Conservation (phyloP, 1,140 invertebrate genomes). For the Drosophila orosa region DNA sequence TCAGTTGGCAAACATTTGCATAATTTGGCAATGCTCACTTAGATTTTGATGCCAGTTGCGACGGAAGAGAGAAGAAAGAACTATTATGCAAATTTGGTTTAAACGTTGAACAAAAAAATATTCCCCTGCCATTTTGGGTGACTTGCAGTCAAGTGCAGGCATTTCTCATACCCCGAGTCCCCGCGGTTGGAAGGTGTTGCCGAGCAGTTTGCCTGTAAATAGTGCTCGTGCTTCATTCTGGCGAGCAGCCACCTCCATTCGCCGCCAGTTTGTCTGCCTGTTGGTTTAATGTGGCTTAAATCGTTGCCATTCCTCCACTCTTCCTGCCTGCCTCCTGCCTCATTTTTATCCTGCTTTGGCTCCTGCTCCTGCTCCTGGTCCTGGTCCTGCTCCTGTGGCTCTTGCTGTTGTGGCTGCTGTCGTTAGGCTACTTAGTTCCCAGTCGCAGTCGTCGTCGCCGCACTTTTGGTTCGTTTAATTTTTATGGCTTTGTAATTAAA, state of each 20-base stretch:
- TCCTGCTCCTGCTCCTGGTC: not conserved
- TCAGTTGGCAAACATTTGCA: constrained; percentile 69
- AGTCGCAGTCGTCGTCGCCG: constrained; percentile 36
- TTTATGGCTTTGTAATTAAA: constrained; percentile 74
- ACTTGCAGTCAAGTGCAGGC: constrained; percentile 62
- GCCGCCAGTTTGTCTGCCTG: constrained; percentile 59
- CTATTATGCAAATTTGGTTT: constrained; percentile 71
- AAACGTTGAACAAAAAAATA: constrained; percentile 60
- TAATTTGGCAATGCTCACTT: constrained; percentile 77
- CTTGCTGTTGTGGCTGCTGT: constrained; percentile 47
- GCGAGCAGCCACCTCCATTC: constrained; percentile 1
- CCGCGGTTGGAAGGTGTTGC: constrained; percentile 49
- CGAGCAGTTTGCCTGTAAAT: constrained; percentile 60
- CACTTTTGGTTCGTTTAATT: constrained; percentile 63
- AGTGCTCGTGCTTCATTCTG: constrained; percentile 14
- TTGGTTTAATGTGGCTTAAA: constrained; percentile 73
- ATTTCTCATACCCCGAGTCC: constrained; percentile 1
- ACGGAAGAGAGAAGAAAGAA: constrained; percentile 41
- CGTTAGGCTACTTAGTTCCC: constrained; percentile 70
- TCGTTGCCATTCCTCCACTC: constrained; percentile 46
- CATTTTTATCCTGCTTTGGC: constrained; percentile 25
- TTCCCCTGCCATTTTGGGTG: constrained; percentile 47
- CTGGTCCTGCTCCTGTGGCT: not conserved
- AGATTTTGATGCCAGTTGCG: constrained; percentile 53
- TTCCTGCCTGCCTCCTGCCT: constrained; percentile 22